Evolutionary conservation across 2,113 vertebrate genomes (phyloP), one percentile per base, ranked within the genome.

Genomic region (Rhinogobius similis): DNA sequence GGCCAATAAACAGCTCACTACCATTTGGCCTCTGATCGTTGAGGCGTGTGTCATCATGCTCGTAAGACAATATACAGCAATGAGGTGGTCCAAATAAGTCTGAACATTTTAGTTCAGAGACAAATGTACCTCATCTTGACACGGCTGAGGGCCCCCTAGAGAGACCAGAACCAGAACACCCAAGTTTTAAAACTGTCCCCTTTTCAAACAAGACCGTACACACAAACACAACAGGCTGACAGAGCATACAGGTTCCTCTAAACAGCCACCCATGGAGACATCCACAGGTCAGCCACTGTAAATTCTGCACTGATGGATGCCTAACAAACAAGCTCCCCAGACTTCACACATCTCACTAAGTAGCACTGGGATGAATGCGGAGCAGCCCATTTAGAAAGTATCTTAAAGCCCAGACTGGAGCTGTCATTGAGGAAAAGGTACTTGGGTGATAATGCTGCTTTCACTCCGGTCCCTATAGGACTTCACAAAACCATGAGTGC

Each of bases 181-280:
- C 86, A 86, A 59, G 81, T 73, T 82, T 72, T 61, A 44, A 69
- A 73, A 62, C 62, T 27, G 46, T 58, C 64, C 50, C 70, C 67
- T 14, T 61, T 62, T 29, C 67, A 63, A 75, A 62, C 20, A 23
- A 14, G 20, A 12, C 59, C 52, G 58, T 76, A 78, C 69, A 74
- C 71, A 77, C 59, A 81, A 66, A 72, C 63, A 50, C 82, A 75
- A 73, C 70, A 80, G 80, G 65, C 27, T 13, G 6, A 27, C 10
- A 0, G 10, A 75, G 67, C 58, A 68, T 39, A 58, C 36, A 72
- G 24, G 72, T 53, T 78, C 46, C 32, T 61, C 59, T 29, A 69
- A 77, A 81, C 67, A 88, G 72, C 85, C 81, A 84, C 83, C 86
- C 83, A 87, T 32, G 23, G 73, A 86, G 78, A 76, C 24, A 68